Evolutionary conservation across 2,113 vertebrate genomes (phyloP).

Genomic region (Synodontis membranacea): DNA sequence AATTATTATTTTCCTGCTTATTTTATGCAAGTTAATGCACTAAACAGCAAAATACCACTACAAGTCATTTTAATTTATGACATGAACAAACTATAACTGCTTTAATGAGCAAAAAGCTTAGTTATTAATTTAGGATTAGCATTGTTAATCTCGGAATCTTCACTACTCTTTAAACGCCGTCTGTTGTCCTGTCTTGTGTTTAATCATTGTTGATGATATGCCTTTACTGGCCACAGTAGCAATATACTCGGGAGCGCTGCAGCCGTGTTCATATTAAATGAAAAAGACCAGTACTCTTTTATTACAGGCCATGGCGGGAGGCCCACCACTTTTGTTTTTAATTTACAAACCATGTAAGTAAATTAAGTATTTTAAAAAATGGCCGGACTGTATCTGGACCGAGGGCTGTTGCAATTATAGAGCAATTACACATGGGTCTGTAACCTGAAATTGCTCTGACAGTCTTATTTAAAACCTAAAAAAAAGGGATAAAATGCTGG

Average conservation of each 20-base stretch:
- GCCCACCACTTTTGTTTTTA: neutral
- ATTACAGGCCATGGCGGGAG: neutral
- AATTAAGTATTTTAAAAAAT: constrained; percentile 16
- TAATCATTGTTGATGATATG: neutral
- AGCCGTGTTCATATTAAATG: neutral
- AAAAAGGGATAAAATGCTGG: neutral
- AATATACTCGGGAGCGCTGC: constrained; percentile 8
- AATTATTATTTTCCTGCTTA: neutral
- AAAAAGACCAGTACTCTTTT: neutral
- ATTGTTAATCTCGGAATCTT: neutral
- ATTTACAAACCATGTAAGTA: constrained; percentile 21
- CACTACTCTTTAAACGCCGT: neutral
- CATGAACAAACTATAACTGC: neutral
- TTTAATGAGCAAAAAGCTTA: neutral
- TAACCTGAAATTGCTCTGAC: neutral
- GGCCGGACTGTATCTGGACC: constrained; percentile 2
- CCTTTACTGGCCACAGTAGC: neutral
- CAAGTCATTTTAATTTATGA: neutral
- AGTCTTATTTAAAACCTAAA: neutral
- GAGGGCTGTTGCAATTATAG: neutral
- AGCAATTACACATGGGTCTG: neutral
- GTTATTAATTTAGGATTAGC: neutral
- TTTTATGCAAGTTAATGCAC: neutral
- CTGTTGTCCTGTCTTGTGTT: neutral
- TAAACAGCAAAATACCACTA: neutral